Base-by-base conservation (phyloP, 1,140 invertebrate species). In the Antheraea mylitta region DNA sequence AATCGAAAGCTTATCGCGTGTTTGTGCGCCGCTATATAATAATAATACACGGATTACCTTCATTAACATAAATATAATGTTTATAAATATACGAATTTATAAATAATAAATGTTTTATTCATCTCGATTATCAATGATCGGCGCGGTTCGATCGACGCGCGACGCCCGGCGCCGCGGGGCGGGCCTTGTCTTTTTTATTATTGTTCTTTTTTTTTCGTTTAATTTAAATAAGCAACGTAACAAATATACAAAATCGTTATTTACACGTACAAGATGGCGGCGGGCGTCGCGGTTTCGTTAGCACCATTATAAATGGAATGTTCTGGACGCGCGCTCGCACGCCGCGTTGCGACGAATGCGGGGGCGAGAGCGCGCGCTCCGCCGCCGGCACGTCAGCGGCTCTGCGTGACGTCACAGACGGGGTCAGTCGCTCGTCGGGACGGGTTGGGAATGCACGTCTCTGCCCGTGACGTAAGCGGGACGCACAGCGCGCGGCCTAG, bases 211-310 rank as follows among this genome's bases (percentile, higher is more conserved):
- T 69, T 71, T 59, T 22, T 62, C 53, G 9, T 53, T 53, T n/a
- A 9, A 9, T 42, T 9, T 42, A 8, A 42, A 42, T 42, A 8
- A 9, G 7, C 38, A 30, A 30, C 22, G 22, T 42, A 86, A 83
- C 84, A 89, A 87, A 89, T 86, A 87, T 89, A 89, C 85, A 89
- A 89, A 88, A 87, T 79, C 65, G 65, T 65, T 85, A 87, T 85
- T 76, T 87, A 87, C 81, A 86, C 67, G 68, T 75, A 42, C 36
- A 18, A 58, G 58, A 62, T 58, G 67, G 18, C 58, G 70, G 36
- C 30, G 22, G n/a, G 62, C 64, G 58, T 36, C 38, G 62, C 60
- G 36, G 63, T 18, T 45, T 8, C 18, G 62, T 19, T 79, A 81
- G 81, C 81, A 82, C 81, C 79, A 71, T 71, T 58, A 66, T 22